Percentiles rank a stretch among this genome's conserved stretches.
Conservation (phyloP, 1,140 invertebrate species). For the Patella vulgata region DNA sequence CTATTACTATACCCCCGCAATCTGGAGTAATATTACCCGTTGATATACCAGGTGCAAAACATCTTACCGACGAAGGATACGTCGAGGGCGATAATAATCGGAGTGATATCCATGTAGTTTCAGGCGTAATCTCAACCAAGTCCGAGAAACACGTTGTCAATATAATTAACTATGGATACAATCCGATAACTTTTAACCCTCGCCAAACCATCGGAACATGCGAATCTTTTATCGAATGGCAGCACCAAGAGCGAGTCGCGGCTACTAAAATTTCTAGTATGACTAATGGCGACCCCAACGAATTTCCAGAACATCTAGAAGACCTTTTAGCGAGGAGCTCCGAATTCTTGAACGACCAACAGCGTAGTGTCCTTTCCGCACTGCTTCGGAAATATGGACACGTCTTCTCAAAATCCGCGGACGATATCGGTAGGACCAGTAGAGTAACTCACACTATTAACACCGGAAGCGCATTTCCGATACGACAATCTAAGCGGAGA, state of each 20-base stretch:
- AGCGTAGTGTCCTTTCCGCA: not conserved
- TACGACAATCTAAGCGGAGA: slow-evolving; percentile 25
- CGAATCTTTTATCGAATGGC: not conserved
- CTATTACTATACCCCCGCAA: slow-evolving; percentile 17
- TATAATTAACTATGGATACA: no score
- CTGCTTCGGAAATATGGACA: slow-evolving; percentile 21
- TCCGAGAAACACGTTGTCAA: no score
- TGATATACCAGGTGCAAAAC: slow-evolving; percentile 9
- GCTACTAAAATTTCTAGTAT: slow-evolving; percentile 19
- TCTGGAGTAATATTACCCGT: no score
- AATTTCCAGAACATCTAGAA: no score
- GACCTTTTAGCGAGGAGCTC: no score
- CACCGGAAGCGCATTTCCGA: slow-evolving; percentile 29
- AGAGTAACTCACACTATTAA: slow-evolving; percentile 24
- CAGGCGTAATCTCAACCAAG: no score
- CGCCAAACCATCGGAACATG: not conserved
- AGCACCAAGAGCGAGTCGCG: not conserved
- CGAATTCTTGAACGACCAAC: not conserved
- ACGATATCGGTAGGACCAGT: slow-evolving; percentile 19
- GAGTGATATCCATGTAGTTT: no score
- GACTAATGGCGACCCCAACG: not conserved
- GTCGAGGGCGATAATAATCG: no score
- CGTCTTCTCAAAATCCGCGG: slow-evolving; percentile 23
- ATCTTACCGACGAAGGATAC: not conserved
- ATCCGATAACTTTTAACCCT: not conserved